A percentile compares a stretch with the other conserved stretches of the same genome.
Evolutionary conservation across 2,113 vertebrate species (phyloP).

Genomic region (Rhombomys opimus): DNA sequence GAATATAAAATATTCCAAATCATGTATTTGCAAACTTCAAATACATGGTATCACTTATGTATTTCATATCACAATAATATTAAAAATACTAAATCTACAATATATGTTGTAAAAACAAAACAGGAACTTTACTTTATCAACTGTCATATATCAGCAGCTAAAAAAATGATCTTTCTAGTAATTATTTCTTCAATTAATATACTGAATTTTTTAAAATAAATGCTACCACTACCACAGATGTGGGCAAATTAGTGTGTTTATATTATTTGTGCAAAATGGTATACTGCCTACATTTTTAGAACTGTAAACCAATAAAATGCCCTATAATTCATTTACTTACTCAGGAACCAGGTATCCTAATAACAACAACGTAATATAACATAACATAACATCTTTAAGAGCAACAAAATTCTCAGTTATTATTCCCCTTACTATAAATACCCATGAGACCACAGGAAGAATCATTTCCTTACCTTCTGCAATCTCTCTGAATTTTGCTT

Average conservation of each 20-base stretch:
- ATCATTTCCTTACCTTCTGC: constrained; percentile 91
- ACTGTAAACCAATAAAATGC: background rate
- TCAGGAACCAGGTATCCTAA: background rate
- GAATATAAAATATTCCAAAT: constrained; percentile 25
- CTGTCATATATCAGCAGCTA: background rate
- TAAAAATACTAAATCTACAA: constrained; percentile 12
- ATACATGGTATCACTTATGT: background rate
- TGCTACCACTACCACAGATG: background rate
- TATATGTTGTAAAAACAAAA: constrained; percentile 31
- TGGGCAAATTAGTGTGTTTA: background rate
- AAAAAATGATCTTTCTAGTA: background rate
- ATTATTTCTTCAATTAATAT: background rate
- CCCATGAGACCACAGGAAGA: background rate
- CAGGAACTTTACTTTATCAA: background rate
- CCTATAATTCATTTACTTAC: background rate
- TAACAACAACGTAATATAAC: too few species aligned
- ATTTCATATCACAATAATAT: constrained; percentile 5
- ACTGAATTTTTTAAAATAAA: background rate
- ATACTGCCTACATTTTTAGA: constrained; percentile 53
- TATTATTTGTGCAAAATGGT: background rate
- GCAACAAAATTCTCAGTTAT: background rate
- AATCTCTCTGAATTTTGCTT: constrained; percentile 96
- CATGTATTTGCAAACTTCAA: constrained; percentile 42
- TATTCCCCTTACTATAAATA: background rate
- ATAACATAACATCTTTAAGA: constrained; percentile 36